Conservation (phyloP, 2,797 vertebrate species). For the Cetoscarus ocellatus region DNA sequence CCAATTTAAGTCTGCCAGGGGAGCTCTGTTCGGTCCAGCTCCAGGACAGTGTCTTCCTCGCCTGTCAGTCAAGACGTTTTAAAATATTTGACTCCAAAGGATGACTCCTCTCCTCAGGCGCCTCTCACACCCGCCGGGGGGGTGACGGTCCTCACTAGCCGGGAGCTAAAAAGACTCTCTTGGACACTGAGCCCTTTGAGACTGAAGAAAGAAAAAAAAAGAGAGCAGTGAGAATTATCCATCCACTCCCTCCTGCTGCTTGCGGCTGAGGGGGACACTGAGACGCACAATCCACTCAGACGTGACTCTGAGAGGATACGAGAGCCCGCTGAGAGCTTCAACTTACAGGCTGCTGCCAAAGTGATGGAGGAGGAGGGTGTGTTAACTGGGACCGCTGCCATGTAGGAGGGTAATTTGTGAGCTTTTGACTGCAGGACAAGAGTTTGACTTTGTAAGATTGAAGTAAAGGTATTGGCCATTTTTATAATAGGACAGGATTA, state of each 20-base stretch:
- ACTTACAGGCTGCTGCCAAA: constrained; percentile 25
- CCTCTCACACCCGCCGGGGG: constrained; percentile 4
- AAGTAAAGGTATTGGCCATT: not conserved
- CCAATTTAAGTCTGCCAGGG: constrained; percentile 41
- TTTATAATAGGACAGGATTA: not conserved
- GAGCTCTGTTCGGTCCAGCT: constrained; percentile 26
- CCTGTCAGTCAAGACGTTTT: constrained; percentile 55
- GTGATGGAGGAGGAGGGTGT: not conserved
- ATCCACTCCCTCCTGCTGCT: constrained; percentile 28
- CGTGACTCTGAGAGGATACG: constrained; percentile 23
- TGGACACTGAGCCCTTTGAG: constrained; percentile 20
- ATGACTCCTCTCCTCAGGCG: constrained; percentile 29
- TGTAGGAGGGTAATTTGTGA: not conserved
- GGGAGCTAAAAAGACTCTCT: constrained; percentile 19
- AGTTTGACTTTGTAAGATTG: not conserved
- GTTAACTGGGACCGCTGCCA: not conserved
- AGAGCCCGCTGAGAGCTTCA: constrained; percentile 21
- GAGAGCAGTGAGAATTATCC: not conserved
- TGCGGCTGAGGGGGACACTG: constrained; percentile 10
- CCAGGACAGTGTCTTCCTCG: constrained; percentile 19
- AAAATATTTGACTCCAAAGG: constrained; percentile 47
- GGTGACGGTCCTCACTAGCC: constrained; percentile 33
- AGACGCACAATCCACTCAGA: constrained; percentile 24
- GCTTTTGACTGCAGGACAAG: not conserved
- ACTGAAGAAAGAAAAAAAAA: not conserved